Percentiles rank a stretch among this genome's conserved stretches.
phyloP scores from a whole-genome alignment of 2,888 invertebrate genomes.

The Cryptops parisi region DNA sequence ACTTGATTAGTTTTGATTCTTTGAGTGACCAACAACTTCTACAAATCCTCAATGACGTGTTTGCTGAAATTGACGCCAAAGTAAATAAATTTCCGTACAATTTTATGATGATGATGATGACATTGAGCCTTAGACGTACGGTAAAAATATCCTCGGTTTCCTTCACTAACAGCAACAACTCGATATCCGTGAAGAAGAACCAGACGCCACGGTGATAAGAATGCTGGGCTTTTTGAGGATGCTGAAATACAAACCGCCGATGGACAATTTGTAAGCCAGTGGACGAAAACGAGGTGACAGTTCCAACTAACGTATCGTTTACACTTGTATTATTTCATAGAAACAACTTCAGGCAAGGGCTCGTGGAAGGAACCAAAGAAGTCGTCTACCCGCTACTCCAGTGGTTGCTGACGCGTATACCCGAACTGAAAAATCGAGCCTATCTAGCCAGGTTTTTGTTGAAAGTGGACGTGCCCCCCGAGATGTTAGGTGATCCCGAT shows the following conservation, averaged over 20 bases:
- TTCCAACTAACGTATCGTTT: neutral
- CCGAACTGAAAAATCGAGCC: slow-evolving; percentile 61
- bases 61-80: slow-evolving; percentile 52
- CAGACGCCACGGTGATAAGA: slow-evolving; percentile 57
- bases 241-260: slow-evolving; percentile 60
- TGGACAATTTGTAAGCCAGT: slow-evolving; percentile 34
- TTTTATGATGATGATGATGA: neutral
- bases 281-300: neutral
- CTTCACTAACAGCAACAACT: slow-evolving; percentile 40
- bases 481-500: slow-evolving; percentile 57
- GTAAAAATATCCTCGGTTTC: neutral
- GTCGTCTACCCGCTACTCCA: slow-evolving; percentile 60
- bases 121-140: neutral
- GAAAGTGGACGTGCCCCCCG: slow-evolving; percentile 55
- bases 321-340: slow-evolving; percentile 29
- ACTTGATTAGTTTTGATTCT: slow-evolving; percentile 71
- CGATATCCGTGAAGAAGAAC: slow-evolving; percentile 56
- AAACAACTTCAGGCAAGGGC: slow-evolving; percentile 44
- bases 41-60: slow-evolving; percentile 61
- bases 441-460: slow-evolving; percentile 58
- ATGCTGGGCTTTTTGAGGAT: slow-evolving; percentile 52
- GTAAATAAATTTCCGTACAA: slow-evolving; percentile 22
- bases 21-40: slow-evolving; percentile 56
- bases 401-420: slow-evolving; percentile 60
- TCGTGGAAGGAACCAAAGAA: slow-evolving; percentile 55